These are phyloP conservation scores for Pollachius pollachius DNA, from an alignment of 2,113 vertebrate genomes.

Conservation along the genomic window DNA sequence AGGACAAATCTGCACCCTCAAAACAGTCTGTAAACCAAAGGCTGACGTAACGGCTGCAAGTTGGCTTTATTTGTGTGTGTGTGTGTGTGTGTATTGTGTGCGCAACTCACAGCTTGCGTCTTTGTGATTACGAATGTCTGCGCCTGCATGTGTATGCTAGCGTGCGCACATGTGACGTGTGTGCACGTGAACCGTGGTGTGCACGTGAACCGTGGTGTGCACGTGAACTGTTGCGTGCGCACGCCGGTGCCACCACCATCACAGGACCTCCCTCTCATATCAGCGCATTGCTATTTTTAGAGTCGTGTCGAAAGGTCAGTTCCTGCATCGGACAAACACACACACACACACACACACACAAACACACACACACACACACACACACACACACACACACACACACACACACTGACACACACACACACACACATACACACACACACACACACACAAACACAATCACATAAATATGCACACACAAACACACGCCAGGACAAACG, in stretches of 20 bases:
- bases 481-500: too few species aligned
- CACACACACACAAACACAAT: too few species aligned
- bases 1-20: too few species aligned
- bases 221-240: not conserved
- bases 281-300: conserved; percentile 61
- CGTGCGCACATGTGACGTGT: not conserved
- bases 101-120: too few species aligned
- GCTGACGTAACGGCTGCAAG: too few species aligned
- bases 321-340: conserved; percentile 41
- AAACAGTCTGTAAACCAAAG: too few species aligned
- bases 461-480: conserved; percentile 1
- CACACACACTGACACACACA: too few species aligned
- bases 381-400: too few species aligned
- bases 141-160: not conserved
- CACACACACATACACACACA: too few species aligned
- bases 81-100: not conserved
- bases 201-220: not conserved
- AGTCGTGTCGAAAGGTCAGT: conserved; percentile 65
- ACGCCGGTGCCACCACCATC: conserved; percentile 14
- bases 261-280: conserved; percentile 47
- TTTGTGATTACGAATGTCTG: too few species aligned
- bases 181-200: not conserved
- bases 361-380: too few species aligned
- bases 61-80: not conserved
- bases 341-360: too few species aligned